A percentile compares a stretch with the other conserved stretches of the same genome.
Conservation (phyloP, 2,797 vertebrate genomes). For the Emydoidea blandingii region DNA sequence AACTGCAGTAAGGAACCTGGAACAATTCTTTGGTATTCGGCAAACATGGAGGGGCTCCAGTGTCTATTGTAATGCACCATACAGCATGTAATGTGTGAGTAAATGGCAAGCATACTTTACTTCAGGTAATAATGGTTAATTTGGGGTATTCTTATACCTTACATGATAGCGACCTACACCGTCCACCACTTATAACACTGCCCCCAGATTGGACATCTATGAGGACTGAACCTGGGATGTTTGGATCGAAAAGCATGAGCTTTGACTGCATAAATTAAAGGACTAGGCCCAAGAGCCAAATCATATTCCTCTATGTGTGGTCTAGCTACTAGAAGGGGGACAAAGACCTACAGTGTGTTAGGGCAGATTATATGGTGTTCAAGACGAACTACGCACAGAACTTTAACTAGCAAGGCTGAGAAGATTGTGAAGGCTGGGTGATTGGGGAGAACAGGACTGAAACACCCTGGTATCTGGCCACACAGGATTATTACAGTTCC, state of each 20-base stretch:
- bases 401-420: neutral
- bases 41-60: accelerated
- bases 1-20: neutral
- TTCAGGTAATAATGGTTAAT: neutral
- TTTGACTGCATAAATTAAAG: too few relatives aligned
- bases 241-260: neutral
- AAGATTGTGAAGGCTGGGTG: neutral
- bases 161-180: accelerated
- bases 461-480: neutral
- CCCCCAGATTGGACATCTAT: neutral
- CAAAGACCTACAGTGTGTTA: neutral
- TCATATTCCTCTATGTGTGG: neutral
- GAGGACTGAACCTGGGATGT: neutral
- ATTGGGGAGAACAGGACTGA: neutral
- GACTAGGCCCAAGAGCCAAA: neutral
- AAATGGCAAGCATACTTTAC: neutral
- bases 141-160: neutral
- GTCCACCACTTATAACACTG: neutral
- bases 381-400: neutral
- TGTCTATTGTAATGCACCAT: accelerated
- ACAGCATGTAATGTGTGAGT: neutral
- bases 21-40: accelerated
- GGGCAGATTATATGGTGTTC: neutral
- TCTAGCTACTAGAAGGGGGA: neutral
- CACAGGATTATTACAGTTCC: neutral